Evolutionary conservation across 2,797 vertebrate species (phyloP), one percentile per base, ranked within the genome.

Genomic region (Glossophaga mutica): DNA sequence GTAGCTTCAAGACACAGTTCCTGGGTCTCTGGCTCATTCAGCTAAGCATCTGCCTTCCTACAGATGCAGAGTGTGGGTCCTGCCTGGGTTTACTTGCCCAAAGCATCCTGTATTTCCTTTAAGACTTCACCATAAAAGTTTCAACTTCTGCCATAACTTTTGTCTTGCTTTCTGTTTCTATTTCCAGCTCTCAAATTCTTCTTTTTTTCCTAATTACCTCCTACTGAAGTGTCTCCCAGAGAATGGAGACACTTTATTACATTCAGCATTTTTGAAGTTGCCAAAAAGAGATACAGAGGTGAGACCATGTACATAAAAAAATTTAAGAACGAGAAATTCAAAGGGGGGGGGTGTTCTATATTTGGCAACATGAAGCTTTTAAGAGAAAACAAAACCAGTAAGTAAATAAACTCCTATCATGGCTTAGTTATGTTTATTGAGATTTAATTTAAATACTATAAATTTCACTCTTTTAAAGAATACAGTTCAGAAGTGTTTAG

Each of bases 181-280:
- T 46, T 77, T 21, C 46, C 24, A n/a, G 2, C 55, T 78, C 44
- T 62, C 46, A 77, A 24, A 87, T 57, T 50, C 62, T 79, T 68
- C 77, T 85, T 24, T 65, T 88, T 91, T 91, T 93, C 22, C 42
- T 89, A 89, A 67, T 91, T 62, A 93, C 16, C 12, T 74, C 18
- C 42, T 44, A 76, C 9, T 71, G 10, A 39, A 74, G 7, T 65
- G 26, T 83, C 42, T 78, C 68, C 19, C 70, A 90, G 70, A 89
- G 83, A 59, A 87, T 7, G 18, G 7, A 78, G 29, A 29, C 10
- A 59, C 57, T 59, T 59, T 24, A 59, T 59, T 59, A 24, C 24
- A 26, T 29, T 59, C 59, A n/a, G 62, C 6, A n/a, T 93, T 78
- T 91, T 37, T 87, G 71, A 92, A 42, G 21, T 52, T 94, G 70